Evolutionary conservation across 2,797 vertebrate species (phyloP), one percentile per base, ranked within the genome.

Genomic region (Myioborus melanocephalus): DNA sequence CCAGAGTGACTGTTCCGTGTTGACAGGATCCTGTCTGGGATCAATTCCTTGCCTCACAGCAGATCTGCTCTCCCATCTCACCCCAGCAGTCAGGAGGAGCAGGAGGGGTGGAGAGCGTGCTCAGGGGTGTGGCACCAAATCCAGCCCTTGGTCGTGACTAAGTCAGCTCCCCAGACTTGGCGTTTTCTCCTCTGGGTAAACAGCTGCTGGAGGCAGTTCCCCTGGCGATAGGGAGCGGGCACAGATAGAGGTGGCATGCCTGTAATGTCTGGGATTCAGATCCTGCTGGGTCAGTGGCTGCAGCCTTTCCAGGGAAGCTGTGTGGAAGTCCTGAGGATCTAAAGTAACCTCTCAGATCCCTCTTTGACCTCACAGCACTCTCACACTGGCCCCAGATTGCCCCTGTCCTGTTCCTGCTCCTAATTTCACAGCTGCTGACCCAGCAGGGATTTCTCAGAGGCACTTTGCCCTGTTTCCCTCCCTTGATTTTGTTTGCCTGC

Each of bases 181-280:
- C 69, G 8, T 83, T 94, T 95, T 86, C 72, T 91, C 23, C 72
- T 87, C 26, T 47, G 47, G 28, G 76, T 87, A 92, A 95, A 85
- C 89, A 92, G 89, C 87, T 78, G 68, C 89, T 93, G 95, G 41
- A 95, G 88, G 61, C 85, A 95, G 94, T 96, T 96, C 34, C 83
- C 83, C 89, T 82, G 96, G 94, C 81, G 85, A 91, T 93, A 8
- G 84, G 66, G 80, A 91, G 59, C 3, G n/a, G 69, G 72, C 30
- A 34, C 65, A 55, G 92, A 83, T 81, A 93, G 94, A 93, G 89
- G 83, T 39, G 66, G 83, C 83, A 68, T 63, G 93, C 80, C 64
- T 76, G 89, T 64, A 39, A 91, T 78, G 79, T 86, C 80, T 91
- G 72, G 28, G 93, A 91, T 65, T 86, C 76, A 72, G 30, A 90